Evolutionary conservation across 2,797 vertebrate genomes (phyloP), one percentile per base, ranked within the genome.

Genomic region (Pelobates cultripes): DNA sequence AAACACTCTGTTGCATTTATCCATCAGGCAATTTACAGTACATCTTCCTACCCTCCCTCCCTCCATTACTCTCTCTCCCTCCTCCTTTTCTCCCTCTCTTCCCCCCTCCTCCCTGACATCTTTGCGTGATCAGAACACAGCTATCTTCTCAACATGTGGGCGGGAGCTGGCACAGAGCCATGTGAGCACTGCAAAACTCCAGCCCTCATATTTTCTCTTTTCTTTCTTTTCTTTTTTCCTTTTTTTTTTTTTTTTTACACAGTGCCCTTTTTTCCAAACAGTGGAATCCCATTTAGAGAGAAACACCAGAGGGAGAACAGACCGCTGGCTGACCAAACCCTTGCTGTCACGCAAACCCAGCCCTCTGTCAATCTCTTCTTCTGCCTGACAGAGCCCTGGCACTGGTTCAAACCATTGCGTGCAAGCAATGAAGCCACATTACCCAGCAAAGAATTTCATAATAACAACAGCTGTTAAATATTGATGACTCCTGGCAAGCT

Each of bases 381-480:
- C 87, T 90, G 89, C 90, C 93, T 95, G 93, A 92, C 96, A 95
- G 92, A 80, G 89, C 60, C 88, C 89, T 98, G 97, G 97, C 94
- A 28, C 87, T 68, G 15, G 41, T 93, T 95, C 96, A 97, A 94
- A 85, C 90, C 95, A 93, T 98, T 97, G 97, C 97, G 97, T 97
- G 97, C 97, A 95, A 98, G 91, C 95, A 89, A 89, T 89, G 92
- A 88, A 93, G 94, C 96, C 94, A 87, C 95, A 93, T 95, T 96
- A 94, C 94, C 94, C 94, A 92, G 94, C 95, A 95, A 97, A 96
- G 95, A 95, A 96, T 96, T 96, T 96, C 96, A 96, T 96, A 97
- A 96, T 95, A 97, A 95, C 95, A 97, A 96, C 96, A 97, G 96
- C 96, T 97, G 96, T 96, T 97, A 96, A 97, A 97, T 97, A 97